A percentile compares a stretch with the other conserved stretches of the same genome.
Evolutionary conservation across 2,888 invertebrate genomes (phyloP).

Genomic region (Parnassius orleans): DNA sequence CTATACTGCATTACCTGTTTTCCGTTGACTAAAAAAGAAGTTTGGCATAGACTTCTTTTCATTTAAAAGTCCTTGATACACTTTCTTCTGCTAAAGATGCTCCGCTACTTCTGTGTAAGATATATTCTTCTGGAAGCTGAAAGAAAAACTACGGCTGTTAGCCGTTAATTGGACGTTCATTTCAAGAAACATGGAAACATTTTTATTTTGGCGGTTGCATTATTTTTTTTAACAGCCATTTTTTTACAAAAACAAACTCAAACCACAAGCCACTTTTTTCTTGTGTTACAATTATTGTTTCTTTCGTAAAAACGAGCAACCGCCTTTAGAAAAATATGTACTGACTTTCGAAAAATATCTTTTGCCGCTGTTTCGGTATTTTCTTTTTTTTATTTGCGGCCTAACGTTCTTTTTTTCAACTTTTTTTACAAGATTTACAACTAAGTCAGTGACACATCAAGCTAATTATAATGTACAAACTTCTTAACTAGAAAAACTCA

Average conservation of each 20-base stretch:
- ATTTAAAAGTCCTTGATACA: too few species aligned
- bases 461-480: slow-evolving; percentile 44
- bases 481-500: slow-evolving; percentile 37
- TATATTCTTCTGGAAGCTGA: slow-evolving; percentile 19
- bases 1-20: too few species aligned
- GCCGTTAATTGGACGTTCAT: slow-evolving; percentile 35
- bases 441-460: slow-evolving; percentile 53
- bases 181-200: slow-evolving; percentile 47
- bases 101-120: too few species aligned
- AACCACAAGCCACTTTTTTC: slow-evolving; percentile 69
- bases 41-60: too few species aligned
- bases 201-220: slow-evolving; percentile 64
- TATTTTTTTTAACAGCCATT: slow-evolving; percentile 52
- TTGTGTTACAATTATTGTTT: slow-evolving; percentile 59
- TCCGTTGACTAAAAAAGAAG: too few species aligned
- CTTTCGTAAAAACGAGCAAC: slow-evolving; percentile 42
- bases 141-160: slow-evolving; percentile 30
- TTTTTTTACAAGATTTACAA: slow-evolving; percentile 28
- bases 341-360: slow-evolving; percentile 72
- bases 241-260: slow-evolving; percentile 53
- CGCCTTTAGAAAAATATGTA: slow-evolving; percentile 58
- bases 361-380: slow-evolving; percentile 44
- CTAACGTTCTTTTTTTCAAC: slow-evolving; percentile 28
- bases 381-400: slow-evolving; percentile 43
- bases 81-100: too few species aligned